Evolutionary conservation across 2,113 vertebrate genomes (phyloP), one percentile per base, ranked within the genome.

Genomic region (Callaeas wilsoni): DNA sequence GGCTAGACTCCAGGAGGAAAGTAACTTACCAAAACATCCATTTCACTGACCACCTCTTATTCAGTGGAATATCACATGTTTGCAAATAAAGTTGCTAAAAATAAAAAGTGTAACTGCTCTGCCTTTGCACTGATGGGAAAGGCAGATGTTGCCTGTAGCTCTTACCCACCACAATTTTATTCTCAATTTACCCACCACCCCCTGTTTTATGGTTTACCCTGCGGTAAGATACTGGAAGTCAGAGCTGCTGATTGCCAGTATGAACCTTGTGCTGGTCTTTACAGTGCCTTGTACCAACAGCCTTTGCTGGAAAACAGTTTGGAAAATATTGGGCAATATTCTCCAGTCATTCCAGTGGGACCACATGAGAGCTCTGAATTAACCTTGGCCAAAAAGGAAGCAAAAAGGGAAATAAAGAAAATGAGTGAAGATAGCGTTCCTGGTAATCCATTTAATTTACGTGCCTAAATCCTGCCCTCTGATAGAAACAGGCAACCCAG

Each of bases 81-180:
- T 96, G 92, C 78, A 85, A 96, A 92, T 67, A 79, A 79, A 86
- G 37, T 4, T 47, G 63, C 76, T 94, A 91, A 96, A 96, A 96
- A 93, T 91, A 95, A 85, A 60, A 76, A 47, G 49, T 29, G 49
- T 50, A 65, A 57, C 50, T 46, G 63, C 46, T 90, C 81, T 89
- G 91, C 63, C 32, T 85, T 69, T 74, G 42, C 87, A 21, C 42
- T 94, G 90, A 95, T 90, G 92, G 78, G 75, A 96, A 91, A 96
- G 75, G 91, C 91, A 97, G 84, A 94, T 74, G 75, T 50, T 85
- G 84, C 82, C 84, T 35, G 53, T 10, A 81, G 90, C 80, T 94
- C 56, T 74, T 91, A 71, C 49, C 49, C 71, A 83, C 75, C 87
- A 83, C 78, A 86, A 80, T n/a, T 89, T 88, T 62, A 69, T 77